Base-by-base conservation (phyloP, 2,113 vertebrate species). In the Eretmochelys imbricata region DNA sequence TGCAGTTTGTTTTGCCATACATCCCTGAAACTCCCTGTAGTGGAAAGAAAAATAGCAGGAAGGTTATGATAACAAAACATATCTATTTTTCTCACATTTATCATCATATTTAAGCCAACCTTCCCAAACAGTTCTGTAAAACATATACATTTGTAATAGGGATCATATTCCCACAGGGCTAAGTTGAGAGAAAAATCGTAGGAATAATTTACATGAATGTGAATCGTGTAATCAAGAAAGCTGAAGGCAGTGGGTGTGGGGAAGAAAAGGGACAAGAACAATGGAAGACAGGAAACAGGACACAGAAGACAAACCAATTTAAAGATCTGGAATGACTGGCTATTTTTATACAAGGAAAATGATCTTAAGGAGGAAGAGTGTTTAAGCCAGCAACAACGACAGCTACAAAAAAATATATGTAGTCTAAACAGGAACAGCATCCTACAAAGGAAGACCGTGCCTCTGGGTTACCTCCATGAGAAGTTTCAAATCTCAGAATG, bases 251-350 rank as follows among this genome's bases (percentile, higher is more conserved):
- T 95, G 89, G 89, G n/a, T 93, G n/a, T 84, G 75, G 59, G 57
- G 78, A 94, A 89, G 80, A 80, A 79, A 95, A 96, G 72, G 85
- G 88, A 86, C 79, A 91, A 95, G 91, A 98, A 97, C 96, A 98
- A 98, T 97, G 90, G 87, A 94, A 96, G 81, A 76, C 87, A 94
- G 95, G 96, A 98, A 98, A 96, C 93, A 98, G 91, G 96, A 97
- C 38, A 10, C 92, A 95, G 96, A 96, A 98, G 94, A 97, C 76
- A 93, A 96, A 84, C 27, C 22, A 13, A 91, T 96, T 93, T 96
- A 91, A 96, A 87, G 85, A 88, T 84, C 84, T 96, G 50, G 57
- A 94, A 84, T 55, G 12, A 24, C 75, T 91, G 59, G 19, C 57
- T 98, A 96, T 96, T 98, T 98, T 97, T 94, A 82, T 80, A 92